phyloP scores from a whole-genome alignment of 2,113 vertebrate species.

The Mirounga angustirostris region DNA sequence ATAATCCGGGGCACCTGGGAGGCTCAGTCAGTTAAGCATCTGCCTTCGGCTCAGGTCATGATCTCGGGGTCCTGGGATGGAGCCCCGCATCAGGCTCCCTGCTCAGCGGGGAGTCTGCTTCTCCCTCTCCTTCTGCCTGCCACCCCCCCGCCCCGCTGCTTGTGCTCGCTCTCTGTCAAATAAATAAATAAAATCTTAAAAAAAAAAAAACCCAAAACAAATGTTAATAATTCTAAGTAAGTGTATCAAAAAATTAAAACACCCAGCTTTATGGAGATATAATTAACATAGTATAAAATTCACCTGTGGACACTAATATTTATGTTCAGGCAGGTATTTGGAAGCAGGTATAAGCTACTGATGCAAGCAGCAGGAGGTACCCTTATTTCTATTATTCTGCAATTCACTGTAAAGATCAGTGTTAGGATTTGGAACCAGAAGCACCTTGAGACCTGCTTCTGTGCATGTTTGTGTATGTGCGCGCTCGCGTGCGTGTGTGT shows the following conservation, averaged over 20 bases:
- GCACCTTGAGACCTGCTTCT: neutral
- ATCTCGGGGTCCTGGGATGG: too few species aligned
- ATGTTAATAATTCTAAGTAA: neutral
- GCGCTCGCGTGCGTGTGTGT: too few species aligned
- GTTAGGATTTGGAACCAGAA: neutral
- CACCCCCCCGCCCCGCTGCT: too few species aligned
- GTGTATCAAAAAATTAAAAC: neutral
- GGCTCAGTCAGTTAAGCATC: too few species aligned
- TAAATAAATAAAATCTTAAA: too few species aligned
- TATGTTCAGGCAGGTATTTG: neutral
- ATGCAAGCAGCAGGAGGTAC: neutral
- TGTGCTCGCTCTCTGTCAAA: too few species aligned
- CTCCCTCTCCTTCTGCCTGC: too few species aligned
- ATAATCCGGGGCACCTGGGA: neutral
- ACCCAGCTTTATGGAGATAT: neutral
- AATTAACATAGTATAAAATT: neutral
- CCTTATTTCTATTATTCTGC: neutral
- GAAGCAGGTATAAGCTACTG: neutral
- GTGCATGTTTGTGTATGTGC: too few species aligned
- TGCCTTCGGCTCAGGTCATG: too few species aligned
- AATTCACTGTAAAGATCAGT: neutral
- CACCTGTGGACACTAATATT: neutral
- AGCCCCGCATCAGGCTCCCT: too few species aligned
- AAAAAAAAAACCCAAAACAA: neutral
- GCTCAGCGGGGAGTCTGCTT: too few species aligned